A percentile compares a stretch with the other conserved stretches of the same genome.
Conservation (phyloP, 2,888 invertebrate species). For the Ectemnius cavifrons region DNA sequence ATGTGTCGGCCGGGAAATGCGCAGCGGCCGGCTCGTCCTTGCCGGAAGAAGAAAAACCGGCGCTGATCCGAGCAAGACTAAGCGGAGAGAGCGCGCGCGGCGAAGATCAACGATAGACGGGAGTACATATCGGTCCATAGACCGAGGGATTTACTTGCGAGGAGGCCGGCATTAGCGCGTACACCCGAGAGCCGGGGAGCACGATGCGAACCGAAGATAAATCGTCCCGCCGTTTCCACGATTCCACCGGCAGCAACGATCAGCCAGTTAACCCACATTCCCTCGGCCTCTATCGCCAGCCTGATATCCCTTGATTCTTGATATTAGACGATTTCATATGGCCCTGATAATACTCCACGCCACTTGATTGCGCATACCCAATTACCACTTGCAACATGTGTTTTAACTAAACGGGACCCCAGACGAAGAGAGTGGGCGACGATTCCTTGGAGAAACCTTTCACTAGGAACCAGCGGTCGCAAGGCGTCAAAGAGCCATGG, state of each 20-base stretch:
- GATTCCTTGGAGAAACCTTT: no score
- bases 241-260: not conserved
- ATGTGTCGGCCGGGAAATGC: not conserved
- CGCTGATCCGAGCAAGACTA: conserved; percentile 7
- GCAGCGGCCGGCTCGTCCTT: conserved; percentile 5
- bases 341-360: no score
- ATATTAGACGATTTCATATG: no score
- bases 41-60: conserved; percentile 22
- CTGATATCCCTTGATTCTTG: no score
- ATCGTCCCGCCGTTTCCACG: conserved; percentile 2
- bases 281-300: not conserved
- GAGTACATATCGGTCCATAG: not conserved
- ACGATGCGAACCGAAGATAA: not conserved
- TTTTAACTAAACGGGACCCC: no score
- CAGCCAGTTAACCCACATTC: not conserved
- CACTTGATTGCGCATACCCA: no score
- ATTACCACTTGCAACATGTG: no score
- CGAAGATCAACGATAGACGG: not conserved
- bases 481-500: no score
- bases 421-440: no score
- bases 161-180: conserved; percentile 2
- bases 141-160: not conserved
- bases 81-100: conserved; percentile 12
- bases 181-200: not conserved
- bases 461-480: no score